These are phyloP conservation scores for Halcyon malimbica DNA, from an alignment of 2,113 vertebrate genomes.

Conservation along the genomic window DNA sequence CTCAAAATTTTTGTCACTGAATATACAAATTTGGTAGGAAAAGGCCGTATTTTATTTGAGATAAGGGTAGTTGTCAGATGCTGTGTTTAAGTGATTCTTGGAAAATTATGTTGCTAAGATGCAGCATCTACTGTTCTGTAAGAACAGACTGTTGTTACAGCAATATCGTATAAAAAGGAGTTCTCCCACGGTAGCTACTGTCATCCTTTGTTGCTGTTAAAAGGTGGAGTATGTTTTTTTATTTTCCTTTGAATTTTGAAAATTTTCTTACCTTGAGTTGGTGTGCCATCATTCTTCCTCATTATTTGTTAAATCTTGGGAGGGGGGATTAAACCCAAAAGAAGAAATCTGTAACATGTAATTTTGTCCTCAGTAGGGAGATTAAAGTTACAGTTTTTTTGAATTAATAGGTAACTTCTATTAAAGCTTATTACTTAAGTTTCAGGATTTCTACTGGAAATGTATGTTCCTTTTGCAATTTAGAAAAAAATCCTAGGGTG, in stretches of 20 bases:
- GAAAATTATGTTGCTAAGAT: background rate
- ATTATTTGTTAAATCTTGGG: background rate
- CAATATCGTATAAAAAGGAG: background rate
- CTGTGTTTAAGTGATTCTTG: background rate
- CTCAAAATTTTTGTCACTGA: background rate
- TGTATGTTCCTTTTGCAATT: background rate
- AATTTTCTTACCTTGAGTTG: background rate
- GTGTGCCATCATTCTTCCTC: background rate
- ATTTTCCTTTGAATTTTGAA: background rate
- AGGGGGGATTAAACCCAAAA: background rate
- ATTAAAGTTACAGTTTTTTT: background rate
- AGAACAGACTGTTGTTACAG: background rate
- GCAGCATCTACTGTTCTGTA: background rate
- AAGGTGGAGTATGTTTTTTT: background rate
- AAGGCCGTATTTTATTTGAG: background rate
- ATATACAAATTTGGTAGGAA: background rate
- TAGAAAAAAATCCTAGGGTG: background rate
- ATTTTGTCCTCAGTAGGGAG: background rate
- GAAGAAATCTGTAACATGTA: background rate
- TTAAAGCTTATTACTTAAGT: background rate
- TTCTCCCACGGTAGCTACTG: background rate
- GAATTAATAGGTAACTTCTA: background rate
- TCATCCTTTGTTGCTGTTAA: background rate
- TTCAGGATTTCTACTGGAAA: background rate
- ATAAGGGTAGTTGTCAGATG: background rate